Percentiles rank a stretch among this genome's conserved stretches.
Evolutionary conservation across 1,140 invertebrate species (phyloP).

Genomic region (Maniola jurtina): DNA sequence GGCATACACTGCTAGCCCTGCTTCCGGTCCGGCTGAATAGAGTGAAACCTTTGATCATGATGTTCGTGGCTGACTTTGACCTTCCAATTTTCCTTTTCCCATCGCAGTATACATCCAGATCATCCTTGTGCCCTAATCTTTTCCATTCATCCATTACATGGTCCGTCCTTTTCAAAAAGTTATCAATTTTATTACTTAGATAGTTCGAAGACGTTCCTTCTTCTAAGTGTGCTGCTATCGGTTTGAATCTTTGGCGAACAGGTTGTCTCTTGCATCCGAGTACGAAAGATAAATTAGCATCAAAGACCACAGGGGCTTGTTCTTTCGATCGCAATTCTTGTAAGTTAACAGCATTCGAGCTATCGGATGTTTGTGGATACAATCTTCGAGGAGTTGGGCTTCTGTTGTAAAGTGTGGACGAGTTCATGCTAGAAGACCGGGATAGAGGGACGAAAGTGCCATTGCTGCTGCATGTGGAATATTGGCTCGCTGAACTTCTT

Average conservation of each 20-base stretch:
- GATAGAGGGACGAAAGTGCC: conserved; percentile 64
- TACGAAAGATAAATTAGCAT: conserved; percentile 88
- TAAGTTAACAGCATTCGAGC: conserved; percentile 66
- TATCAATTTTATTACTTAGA: conserved; percentile 86
- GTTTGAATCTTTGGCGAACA: conserved; percentile 83
- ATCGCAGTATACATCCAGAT: conserved; percentile 62
- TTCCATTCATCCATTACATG: conserved; percentile 92
- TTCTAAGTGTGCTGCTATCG: conserved; percentile 86
- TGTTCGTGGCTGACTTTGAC: conserved; percentile 87
- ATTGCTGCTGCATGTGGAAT: conserved; percentile 74
- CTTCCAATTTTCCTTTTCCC: conserved; percentile 78
- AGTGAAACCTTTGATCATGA: conserved; percentile 88
- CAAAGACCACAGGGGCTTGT: conserved; percentile 87
- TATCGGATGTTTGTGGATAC: conserved; percentile 82
- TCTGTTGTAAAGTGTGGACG: conserved; percentile 62
- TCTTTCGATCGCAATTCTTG: conserved; percentile 82
- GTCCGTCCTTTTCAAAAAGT: conserved; percentile 89
- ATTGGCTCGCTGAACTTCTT: conserved; percentile 65
- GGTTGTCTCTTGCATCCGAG: conserved; percentile 85
- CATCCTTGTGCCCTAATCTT: conserved; percentile 81
- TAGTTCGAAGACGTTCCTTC: conserved; percentile 86
- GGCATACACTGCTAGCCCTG: conserved; percentile 73
- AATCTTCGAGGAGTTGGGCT: conserved; percentile 80
- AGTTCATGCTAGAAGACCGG: conserved; percentile 69
- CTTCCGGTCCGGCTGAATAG: conserved; percentile 82